Percentiles rank a stretch among this genome's conserved stretches.
These are phyloP conservation scores for Enteromius thamalakanensis DNA, from an alignment of 2,797 vertebrate species.

Conservation along the genomic window DNA sequence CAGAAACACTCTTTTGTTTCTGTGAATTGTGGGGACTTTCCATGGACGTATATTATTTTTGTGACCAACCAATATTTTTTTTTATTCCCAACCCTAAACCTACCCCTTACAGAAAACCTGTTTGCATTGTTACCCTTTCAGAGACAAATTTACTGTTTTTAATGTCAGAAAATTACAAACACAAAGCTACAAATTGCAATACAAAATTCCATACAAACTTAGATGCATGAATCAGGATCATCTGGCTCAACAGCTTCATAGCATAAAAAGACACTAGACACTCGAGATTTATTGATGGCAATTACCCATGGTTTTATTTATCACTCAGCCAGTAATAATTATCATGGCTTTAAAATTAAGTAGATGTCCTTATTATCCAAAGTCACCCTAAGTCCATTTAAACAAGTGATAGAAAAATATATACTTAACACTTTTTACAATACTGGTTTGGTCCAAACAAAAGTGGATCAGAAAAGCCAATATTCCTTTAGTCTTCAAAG, in stretches of 20 bases:
- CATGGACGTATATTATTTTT: not conserved
- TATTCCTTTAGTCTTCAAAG: constrained; percentile 97
- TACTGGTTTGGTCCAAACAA: constrained; percentile 99
- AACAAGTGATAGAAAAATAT: constrained; percentile 99
- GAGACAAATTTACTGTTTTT: not conserved
- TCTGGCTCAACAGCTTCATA: not conserved
- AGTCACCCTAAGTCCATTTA: constrained; percentile 99
- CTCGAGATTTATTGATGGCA: constrained; percentile 97
- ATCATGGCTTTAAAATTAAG: constrained; percentile 99
- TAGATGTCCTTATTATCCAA: constrained; percentile 99
- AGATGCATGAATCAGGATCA: not conserved
- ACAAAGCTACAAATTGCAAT: no score
- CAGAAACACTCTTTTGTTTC: not conserved
- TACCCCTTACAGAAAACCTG: not conserved
- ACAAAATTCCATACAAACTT: not conserved
- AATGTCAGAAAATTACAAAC: not conserved
- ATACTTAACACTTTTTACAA: constrained; percentile 99
- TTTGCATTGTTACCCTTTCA: not conserved
- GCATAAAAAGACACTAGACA: constrained; percentile 68
- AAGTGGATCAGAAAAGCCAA: constrained; percentile 99
- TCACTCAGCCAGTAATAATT: constrained; percentile 99
- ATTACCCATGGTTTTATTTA: constrained; percentile 98
- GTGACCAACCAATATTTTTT: not conserved
- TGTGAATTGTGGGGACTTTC: not conserved
- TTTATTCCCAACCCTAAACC: not conserved